Percentiles rank a stretch among this genome's conserved stretches.
Conservation (phyloP, 2,113 vertebrate genomes). For the Melanocharis versteri region DNA sequence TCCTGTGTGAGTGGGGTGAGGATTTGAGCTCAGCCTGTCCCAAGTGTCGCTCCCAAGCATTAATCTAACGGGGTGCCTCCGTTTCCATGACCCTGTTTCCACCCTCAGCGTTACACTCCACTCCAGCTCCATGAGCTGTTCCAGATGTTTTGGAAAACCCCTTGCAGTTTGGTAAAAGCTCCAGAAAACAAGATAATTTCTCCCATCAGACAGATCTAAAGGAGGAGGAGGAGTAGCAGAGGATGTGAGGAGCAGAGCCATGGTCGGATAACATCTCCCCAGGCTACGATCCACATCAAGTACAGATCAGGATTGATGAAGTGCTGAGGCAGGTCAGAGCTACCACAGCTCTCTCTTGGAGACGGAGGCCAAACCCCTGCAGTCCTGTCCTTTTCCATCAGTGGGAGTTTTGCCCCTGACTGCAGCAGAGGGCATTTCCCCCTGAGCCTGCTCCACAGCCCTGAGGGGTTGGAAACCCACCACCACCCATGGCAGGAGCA, state of each 20-base stretch:
- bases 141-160: conserved; percentile 66
- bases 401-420: neutral
- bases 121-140: conserved; percentile 54
- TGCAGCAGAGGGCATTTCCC: neutral
- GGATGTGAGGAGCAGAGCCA: neutral
- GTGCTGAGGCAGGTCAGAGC: neutral
- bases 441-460: neutral
- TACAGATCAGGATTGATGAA: neutral
- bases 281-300: neutral
- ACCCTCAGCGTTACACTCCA: conserved; percentile 1
- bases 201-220: conserved; percentile 5
- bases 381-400: neutral
- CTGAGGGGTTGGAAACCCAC: neutral
- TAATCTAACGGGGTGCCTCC: conserved; percentile 32
- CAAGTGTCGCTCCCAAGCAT: neutral
- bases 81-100: conserved; percentile 53
- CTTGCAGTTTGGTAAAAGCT: conserved; percentile 18
- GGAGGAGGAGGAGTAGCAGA: neutral
- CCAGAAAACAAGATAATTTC: neutral
- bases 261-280: neutral
- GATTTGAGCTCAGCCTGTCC: neutral
- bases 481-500: neutral
- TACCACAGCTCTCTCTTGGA: neutral
- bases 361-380: neutral
- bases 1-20: neutral